Conservation (phyloP, 2,797 vertebrate genomes). For the Trachurus trachurus region DNA sequence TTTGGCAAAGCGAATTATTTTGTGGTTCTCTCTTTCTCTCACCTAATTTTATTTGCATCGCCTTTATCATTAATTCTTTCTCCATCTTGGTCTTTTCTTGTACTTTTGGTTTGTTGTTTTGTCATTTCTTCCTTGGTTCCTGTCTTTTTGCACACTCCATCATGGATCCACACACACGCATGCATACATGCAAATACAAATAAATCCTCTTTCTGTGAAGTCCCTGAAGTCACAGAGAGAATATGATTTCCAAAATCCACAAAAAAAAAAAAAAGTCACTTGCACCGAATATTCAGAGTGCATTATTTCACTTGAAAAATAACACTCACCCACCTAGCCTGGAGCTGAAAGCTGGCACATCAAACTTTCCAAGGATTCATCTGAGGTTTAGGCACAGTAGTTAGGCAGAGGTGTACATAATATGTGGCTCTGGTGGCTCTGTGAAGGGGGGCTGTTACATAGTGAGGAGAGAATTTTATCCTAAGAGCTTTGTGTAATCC, state of each 20-base stretch:
- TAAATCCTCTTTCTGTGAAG: constrained; percentile 61
- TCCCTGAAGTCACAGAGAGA: constrained; percentile 67
- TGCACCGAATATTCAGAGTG: constrained; percentile 56
- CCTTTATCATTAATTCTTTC: constrained; percentile 62
- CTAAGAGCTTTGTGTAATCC: constrained; percentile 67
- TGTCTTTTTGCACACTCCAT: constrained; percentile 52
- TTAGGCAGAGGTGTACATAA: constrained; percentile 56
- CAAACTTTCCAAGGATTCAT: constrained; percentile 63
- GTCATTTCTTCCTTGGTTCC: constrained; percentile 57
- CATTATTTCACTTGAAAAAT: constrained; percentile 70
- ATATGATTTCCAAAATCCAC: constrained; percentile 63
- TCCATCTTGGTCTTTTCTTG: constrained; percentile 62
- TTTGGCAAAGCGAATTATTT: constrained; percentile 46
- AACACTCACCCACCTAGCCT: constrained; percentile 54
- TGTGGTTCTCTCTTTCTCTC: constrained; percentile 45
- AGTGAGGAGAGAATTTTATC: constrained; percentile 48
- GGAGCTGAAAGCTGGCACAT: constrained; percentile 61
- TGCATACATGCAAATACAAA: constrained; percentile 36
- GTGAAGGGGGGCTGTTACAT: constrained; percentile 36
- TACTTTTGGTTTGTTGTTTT: constrained; percentile 72
- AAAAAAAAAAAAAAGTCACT: constrained; percentile 62
- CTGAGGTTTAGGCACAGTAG: constrained; percentile 56
- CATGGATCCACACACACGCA: constrained; percentile 27
- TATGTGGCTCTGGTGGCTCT: constrained; percentile 45
- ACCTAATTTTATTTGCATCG: constrained; percentile 63